These are phyloP conservation scores for Hypomecis punctinalis DNA, from an alignment of 2,888 invertebrate genomes.

Conservation along the genomic window DNA sequence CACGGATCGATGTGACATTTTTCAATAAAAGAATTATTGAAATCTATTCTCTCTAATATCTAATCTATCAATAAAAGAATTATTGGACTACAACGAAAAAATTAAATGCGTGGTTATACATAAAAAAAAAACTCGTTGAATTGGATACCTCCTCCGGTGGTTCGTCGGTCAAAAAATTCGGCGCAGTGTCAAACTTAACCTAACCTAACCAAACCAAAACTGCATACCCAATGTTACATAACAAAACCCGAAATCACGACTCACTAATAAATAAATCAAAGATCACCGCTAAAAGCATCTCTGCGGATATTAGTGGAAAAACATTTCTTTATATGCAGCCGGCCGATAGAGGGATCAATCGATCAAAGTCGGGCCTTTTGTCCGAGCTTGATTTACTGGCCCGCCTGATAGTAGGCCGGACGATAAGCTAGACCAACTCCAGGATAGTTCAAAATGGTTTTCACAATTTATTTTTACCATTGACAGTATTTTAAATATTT, in stretches of 20 bases:
- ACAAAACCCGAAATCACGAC: constrained; percentile 10
- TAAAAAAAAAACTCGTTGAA: too few relatives aligned
- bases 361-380: constrained; percentile 54
- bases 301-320: constrained; percentile 35
- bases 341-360: constrained; percentile 43
- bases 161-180: too few relatives aligned
- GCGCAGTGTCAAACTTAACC: too few relatives aligned
- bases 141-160: too few relatives aligned
- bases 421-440: constrained; percentile 24
- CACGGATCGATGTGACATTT: too few relatives aligned
- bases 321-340: constrained; percentile 44
- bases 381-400: constrained; percentile 49
- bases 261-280: constrained; percentile 31
- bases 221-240: background rate
- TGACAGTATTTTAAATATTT: too few relatives aligned
- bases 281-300: constrained; percentile 39
- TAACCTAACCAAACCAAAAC: too few relatives aligned
- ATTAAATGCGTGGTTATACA: too few relatives aligned
- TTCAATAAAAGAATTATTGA: too few relatives aligned
- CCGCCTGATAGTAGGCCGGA: constrained; percentile 19
- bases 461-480: background rate
- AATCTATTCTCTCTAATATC: too few relatives aligned
- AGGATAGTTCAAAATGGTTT: constrained; percentile 7
- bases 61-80: too few relatives aligned
- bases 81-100: too few relatives aligned